Conservation (phyloP, 2,888 invertebrate genomes). For the Diadromus collaris region DNA sequence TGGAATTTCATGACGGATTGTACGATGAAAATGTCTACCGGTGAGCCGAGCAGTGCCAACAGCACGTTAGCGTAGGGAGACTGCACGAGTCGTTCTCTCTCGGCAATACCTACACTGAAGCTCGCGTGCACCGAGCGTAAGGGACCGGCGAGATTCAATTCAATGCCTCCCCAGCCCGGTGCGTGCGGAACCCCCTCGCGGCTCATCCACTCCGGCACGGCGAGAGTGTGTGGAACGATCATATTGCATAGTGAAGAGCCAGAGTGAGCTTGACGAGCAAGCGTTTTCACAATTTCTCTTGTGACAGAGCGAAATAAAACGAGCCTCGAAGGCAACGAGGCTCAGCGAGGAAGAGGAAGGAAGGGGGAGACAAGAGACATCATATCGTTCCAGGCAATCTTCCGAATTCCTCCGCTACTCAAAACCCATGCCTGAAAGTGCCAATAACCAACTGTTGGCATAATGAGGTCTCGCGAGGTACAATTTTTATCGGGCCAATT, state of each 20-base stretch:
- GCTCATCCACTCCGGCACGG: not conserved
- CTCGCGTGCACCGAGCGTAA: slow-evolving; percentile 42
- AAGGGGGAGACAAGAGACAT: slow-evolving; percentile 17
- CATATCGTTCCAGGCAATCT: slow-evolving; percentile 15
- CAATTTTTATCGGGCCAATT: not conserved
- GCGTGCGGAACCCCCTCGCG: not conserved
- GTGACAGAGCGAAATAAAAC: slow-evolving; percentile 21
- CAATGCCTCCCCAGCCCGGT: slow-evolving; percentile 20
- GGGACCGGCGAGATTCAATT: slow-evolving; percentile 50
- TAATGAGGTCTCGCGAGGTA: not conserved
- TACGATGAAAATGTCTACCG: slow-evolving; percentile 14
- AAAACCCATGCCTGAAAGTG: not conserved
- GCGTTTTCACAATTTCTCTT: slow-evolving; percentile 32
- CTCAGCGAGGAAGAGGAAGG: slow-evolving; percentile 20
- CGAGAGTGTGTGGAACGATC: slow-evolving; percentile 37
- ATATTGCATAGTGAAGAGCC: slow-evolving; percentile 48
- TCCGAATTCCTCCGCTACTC: not conserved
- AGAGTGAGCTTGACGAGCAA: slow-evolving; percentile 35
- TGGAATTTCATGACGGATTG: slow-evolving; percentile 27
- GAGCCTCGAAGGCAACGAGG: slow-evolving; percentile 17
- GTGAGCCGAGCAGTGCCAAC: slow-evolving; percentile 6
- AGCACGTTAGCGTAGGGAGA: slow-evolving; percentile 2
- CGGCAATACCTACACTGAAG: slow-evolving; percentile 22
- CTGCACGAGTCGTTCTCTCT: slow-evolving; percentile 2
- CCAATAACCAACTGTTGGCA: not conserved